Evolutionary conservation across 2,888 invertebrate genomes (phyloP), one percentile per base, ranked within the genome.

Genomic region (Bruchidius siliquastri): DNA sequence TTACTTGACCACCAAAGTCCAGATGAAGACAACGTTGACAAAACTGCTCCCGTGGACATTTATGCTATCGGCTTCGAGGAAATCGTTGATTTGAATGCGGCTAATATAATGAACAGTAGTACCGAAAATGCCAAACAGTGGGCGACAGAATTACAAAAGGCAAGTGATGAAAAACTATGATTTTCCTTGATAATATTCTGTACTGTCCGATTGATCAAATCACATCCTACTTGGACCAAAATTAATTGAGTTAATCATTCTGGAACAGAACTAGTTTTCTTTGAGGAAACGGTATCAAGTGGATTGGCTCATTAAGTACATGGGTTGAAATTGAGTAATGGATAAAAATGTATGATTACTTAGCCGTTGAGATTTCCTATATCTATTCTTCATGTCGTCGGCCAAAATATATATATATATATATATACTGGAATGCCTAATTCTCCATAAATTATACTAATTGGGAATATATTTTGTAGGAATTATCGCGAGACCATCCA

Each of bases 1-100:
- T 81, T 89, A 66, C 87, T 89, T 0, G 87, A 89, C 82, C 85
- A 88, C 0, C 86, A 85, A 73, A 85, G 88, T 0, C 86, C 85
- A 73, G 87, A 87, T 80, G 84, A 86, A 0, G 85, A 87, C 67
- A 87, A 85, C 71, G 49, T 18, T 8, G 49, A 49, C 18, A 80
- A 80, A 72, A 78, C 81, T 30, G 88, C 88, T 75, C 93, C 96
- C 21, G 93, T 95, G 72, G 99, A 99, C 87, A 94, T 99, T 76
- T 99, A 94, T 88, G 98, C 98, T 0, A 94, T 99, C 84, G 99
- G 99, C 21, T 98, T 99, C 88, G 97, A 99, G 87, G 99, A 99
- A 89, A 98, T 99, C 79, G 99, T 99, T 13, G 99, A 99, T 88
- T 88, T 99, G 79, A 99, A 97, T 89, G 99, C 99, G 2, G 94